A percentile compares a stretch with the other conserved stretches of the same genome.
Evolutionary conservation across 2,113 vertebrate genomes (phyloP).

Genomic region (Hippolais icterina): DNA sequence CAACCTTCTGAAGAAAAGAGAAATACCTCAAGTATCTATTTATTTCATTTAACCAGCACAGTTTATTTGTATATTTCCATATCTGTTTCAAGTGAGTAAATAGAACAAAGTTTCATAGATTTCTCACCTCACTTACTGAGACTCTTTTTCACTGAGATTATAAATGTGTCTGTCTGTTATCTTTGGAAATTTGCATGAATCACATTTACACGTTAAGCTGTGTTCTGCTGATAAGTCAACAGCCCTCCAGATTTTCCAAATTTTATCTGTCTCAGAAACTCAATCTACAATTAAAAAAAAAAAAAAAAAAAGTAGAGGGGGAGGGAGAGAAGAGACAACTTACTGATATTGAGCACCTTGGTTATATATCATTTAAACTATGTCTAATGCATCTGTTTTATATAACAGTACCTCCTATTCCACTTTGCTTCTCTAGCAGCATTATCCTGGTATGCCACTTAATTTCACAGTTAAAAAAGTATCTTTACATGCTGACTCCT

Average conservation of each 20-base stretch:
- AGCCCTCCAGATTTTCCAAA: constrained; percentile 55
- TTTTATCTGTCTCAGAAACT: constrained; percentile 60
- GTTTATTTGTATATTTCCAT: constrained; percentile 9
- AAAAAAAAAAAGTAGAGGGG: no score
- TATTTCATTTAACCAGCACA: neutral
- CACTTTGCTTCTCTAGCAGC: neutral
- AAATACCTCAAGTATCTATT: neutral
- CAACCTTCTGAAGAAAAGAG: neutral
- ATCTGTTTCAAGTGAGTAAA: neutral
- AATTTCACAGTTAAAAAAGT: neutral
- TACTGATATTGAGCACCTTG: neutral
- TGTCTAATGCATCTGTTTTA: neutral
- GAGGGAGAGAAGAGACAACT: neutral
- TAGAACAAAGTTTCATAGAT: neutral
- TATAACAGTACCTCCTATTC: constrained; percentile 2
- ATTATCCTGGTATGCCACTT: neutral
- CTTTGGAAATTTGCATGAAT: constrained; percentile 65
- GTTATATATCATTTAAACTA: neutral
- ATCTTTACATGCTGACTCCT: neutral
- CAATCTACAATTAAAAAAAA: constrained; percentile 2
- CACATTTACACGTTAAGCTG: constrained; percentile 65
- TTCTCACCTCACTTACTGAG: constrained; percentile 21
- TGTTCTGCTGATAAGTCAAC: constrained; percentile 61
- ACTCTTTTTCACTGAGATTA: constrained; percentile 26
- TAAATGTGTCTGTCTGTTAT: constrained; percentile 46